Percentiles rank a stretch among this genome's conserved stretches.
Evolutionary conservation across 2,888 invertebrate genomes (phyloP).

Genomic region (Parapristionchus giblindavisi): DNA sequence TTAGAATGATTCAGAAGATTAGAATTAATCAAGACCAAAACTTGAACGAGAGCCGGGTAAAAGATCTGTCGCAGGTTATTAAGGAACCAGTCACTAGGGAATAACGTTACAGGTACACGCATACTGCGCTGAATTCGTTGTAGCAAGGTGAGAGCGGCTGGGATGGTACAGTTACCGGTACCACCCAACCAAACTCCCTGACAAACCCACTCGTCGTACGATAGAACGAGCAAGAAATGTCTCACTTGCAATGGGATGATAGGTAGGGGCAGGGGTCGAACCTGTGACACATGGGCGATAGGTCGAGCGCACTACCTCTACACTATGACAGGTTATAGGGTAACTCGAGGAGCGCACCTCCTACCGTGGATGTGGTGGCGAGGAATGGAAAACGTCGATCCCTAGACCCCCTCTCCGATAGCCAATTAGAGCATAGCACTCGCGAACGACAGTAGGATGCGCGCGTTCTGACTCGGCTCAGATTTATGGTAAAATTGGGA

Average conservation of each 20-base stretch:
- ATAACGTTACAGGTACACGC: conserved; percentile 34
- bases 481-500: no score
- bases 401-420: conserved; percentile 99
- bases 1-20: no score
- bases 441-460: conserved; percentile 99
- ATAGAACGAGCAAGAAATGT: neutral
- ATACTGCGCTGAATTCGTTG: conserved; percentile 27
- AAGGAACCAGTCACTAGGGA: conserved; percentile 34
- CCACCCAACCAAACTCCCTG: neutral
- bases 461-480: conserved; percentile 95
- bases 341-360: conserved; percentile 87
- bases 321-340: neutral
- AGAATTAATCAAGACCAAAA: neutral
- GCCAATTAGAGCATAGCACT: conserved; percentile 97
- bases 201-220: neutral
- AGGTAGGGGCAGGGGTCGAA: neutral
- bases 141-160: conserved; percentile 23
- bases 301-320: neutral
- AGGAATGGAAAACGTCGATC: conserved; percentile 98
- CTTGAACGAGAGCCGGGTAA: neutral
- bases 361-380: conserved; percentile 97
- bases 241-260: neutral
- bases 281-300: neutral
- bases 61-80: conserved; percentile 26
- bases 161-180: neutral